Base-by-base conservation (phyloP, 2,888 invertebrate species). In the Orchestes rusci region DNA sequence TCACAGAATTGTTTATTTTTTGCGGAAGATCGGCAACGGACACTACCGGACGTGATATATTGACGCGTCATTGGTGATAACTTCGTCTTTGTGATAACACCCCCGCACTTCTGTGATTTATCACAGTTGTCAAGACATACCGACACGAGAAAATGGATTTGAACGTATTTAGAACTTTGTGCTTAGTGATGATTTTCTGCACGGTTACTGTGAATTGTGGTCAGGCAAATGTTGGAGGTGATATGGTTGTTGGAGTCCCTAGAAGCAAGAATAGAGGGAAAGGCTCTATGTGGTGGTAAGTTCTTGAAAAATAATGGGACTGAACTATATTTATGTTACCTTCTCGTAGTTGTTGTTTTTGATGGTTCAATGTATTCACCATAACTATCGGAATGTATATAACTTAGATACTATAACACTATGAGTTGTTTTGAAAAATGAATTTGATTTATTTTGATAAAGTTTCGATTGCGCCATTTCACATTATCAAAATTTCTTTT, bases 201-300 rank as follows among this genome's bases (percentile, higher is more conserved):
- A 41, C 35, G 31, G 31, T 46, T 34, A 34, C 41, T 15, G 32
- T 44, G 33, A 27, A n/a, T 1, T 38, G 29, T 52, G 54, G 46
- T 38, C 46, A 56, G 29, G 61, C 57, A 41, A 60, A 65, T 55
- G 61, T 62, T 39, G 50, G 40, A 8, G 34, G 47, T 17, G 58
- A 57, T 33, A 5, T 46, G 29, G 31, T 35, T 7, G 27, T 36
- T 10, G 32, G 32, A 16, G 37, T 36, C 3, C 27, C 38, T 57
- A 66, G 67, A 58, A 70, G 61, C 60, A 79, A 75, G 58, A 79
- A 84, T 65, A 75, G 87, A 65, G 88, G 88, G 62, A 79, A 87
- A 63, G 89, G 90, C 67, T 87, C 88, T 60, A 89, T 87, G 84
- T 90, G 90, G 90, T 90, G 90, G 89, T 90, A 73, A 76, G 89